phyloP scores from a whole-genome alignment of 2,113 vertebrate genomes.

The Eubucco bourcierii region DNA sequence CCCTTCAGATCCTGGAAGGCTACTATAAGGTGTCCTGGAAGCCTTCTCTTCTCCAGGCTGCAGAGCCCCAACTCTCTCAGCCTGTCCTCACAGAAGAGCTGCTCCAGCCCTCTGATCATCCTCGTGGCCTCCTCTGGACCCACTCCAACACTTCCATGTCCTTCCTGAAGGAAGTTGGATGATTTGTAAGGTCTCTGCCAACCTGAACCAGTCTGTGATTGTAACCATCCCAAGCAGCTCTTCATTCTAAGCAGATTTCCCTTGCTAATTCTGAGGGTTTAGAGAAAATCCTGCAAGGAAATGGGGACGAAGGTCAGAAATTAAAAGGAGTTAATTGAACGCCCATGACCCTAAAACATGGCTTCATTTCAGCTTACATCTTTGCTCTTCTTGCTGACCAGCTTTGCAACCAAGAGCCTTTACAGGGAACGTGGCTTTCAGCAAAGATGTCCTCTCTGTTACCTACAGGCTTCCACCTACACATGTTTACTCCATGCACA shows the following conservation, averaged over 20 bases:
- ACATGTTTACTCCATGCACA: not conserved
- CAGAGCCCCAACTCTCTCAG: no score
- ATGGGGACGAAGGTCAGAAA: not conserved
- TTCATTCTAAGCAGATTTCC: not conserved
- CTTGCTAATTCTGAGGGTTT: not conserved
- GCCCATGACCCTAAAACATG: not conserved
- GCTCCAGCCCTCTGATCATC: no score
- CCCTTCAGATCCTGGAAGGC: no score
- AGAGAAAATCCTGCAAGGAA: not conserved
- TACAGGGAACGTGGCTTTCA: not conserved
- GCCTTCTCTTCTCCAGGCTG: no score
- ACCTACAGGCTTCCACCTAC: not conserved
- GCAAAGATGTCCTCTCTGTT: not conserved
- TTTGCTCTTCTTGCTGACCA: not conserved
- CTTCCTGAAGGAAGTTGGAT: no score
- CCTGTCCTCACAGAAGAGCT: no score
- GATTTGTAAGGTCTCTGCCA: not conserved
- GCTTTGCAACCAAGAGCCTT: not conserved
- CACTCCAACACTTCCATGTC: no score
- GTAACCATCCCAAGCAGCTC: not conserved
- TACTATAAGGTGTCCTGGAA: no score
- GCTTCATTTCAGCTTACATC: not conserved
- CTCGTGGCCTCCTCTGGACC: no score
- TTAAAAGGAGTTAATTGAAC: not conserved
- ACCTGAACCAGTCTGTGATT: not conserved